A percentile compares a stretch with the other conserved stretches of the same genome.
Conservation (phyloP, 2,113 vertebrate species). For the Natator depressus region DNA sequence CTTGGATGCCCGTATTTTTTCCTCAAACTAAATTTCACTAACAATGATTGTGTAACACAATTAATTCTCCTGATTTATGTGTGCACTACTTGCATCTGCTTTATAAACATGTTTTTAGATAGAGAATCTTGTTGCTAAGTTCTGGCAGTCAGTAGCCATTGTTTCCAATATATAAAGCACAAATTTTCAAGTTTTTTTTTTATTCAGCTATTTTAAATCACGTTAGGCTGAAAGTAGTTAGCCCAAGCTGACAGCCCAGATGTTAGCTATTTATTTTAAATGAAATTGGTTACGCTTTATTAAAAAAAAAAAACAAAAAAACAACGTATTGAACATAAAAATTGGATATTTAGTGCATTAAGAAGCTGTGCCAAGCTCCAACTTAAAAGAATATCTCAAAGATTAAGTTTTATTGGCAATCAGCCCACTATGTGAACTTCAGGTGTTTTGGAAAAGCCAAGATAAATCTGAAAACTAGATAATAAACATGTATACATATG, state of each 20-base stretch:
- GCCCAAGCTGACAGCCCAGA: conserved; percentile 16
- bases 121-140: neutral
- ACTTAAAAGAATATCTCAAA: neutral
- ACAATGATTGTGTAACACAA: neutral
- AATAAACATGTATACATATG: neutral
- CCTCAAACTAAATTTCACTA: neutral
- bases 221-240: conserved; percentile 6
- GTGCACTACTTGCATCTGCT: neutral
- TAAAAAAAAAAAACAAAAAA: neutral
- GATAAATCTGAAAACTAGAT: neutral
- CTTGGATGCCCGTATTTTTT: neutral
- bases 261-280: conserved; percentile 47
- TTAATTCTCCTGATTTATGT: neutral
- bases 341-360: neutral
- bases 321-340: neutral
- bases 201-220: neutral
- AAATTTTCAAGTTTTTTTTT: conserved; percentile 21
- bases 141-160: neutral
- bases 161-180: neutral
- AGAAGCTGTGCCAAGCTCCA: neutral
- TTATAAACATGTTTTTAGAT: conserved; percentile 14
- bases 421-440: neutral
- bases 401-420: rapidly evolving
- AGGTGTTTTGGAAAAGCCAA: neutral
- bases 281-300: neutral